These are phyloP conservation scores for Bucorvus abyssinicus DNA, from an alignment of 2,797 vertebrate genomes.

Conservation along the genomic window DNA sequence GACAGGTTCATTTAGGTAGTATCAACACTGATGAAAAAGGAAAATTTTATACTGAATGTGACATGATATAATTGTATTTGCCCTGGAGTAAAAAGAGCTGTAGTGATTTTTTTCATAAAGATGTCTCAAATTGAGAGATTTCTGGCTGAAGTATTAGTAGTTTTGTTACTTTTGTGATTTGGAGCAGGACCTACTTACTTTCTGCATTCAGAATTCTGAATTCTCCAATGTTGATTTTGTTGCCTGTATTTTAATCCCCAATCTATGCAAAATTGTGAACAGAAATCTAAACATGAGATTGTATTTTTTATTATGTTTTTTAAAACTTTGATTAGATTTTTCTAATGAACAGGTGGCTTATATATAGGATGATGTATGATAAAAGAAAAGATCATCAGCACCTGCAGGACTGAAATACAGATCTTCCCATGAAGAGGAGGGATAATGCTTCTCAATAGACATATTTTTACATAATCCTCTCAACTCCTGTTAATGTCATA, in stretches of 20 bases:
- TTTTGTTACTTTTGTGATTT: neutral
- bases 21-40: neutral
- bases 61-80: neutral
- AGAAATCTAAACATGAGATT: neutral
- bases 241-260: neutral
- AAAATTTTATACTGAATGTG: neutral
- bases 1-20: neutral
- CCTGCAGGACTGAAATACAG: neutral
- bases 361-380: neutral
- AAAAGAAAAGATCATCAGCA: neutral
- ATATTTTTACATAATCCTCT: neutral
- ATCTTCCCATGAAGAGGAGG: neutral
- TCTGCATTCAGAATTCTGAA: neutral
- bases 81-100: neutral
- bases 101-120: neutral
- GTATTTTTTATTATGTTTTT: neutral
- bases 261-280: neutral
- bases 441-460: neutral
- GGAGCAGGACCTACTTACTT: neutral
- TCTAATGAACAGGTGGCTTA: neutral
- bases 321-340: neutral
- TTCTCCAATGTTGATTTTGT: neutral
- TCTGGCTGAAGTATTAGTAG: neutral
- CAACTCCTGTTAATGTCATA: neutral
- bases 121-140: neutral